Conservation (phyloP, 2,888 invertebrate genomes). For the Stenichneumon culpator region DNA sequence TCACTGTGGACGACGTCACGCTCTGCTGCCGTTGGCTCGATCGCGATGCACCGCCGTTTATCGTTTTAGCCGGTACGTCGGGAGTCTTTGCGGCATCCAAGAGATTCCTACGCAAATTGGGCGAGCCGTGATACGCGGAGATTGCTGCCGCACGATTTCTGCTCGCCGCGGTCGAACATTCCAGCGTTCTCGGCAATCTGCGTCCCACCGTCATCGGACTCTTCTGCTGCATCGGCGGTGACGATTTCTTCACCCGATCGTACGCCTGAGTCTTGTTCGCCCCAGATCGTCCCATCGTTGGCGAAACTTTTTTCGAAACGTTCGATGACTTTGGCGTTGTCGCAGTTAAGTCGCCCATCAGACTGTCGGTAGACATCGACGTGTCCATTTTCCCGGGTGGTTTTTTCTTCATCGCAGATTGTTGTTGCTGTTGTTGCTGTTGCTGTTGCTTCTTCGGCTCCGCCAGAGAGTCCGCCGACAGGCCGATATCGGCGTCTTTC, state of each 20-base stretch:
- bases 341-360: constrained; percentile 80
- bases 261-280: constrained; percentile 74
- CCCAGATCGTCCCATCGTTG: constrained; percentile 75
- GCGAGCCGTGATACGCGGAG: constrained; percentile 82
- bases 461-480: constrained; percentile 82
- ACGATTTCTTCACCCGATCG: constrained; percentile 80
- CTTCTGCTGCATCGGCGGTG: constrained; percentile 79
- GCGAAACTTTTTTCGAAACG: constrained; percentile 81
- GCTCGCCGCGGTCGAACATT: constrained; percentile 83
- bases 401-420: constrained; percentile 68
- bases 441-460: constrained; percentile 77
- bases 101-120: constrained; percentile 86
- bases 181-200: constrained; percentile 80
- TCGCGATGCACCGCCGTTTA: constrained; percentile 71
- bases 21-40: constrained; percentile 72
- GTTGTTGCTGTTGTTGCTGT: background rate
- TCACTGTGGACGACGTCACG: constrained; percentile 68
- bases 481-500: constrained; percentile 80
- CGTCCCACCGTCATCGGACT: constrained; percentile 75
- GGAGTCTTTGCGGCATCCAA: constrained; percentile 86
- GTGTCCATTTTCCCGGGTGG: constrained; percentile 81
- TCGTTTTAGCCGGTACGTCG: constrained; percentile 83
- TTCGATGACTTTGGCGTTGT: constrained; percentile 79
- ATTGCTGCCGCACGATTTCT: constrained; percentile 81
- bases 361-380: constrained; percentile 84